phyloP scores from a whole-genome alignment of 1,140 invertebrate genomes.

The Drosophila eugracilis region DNA sequence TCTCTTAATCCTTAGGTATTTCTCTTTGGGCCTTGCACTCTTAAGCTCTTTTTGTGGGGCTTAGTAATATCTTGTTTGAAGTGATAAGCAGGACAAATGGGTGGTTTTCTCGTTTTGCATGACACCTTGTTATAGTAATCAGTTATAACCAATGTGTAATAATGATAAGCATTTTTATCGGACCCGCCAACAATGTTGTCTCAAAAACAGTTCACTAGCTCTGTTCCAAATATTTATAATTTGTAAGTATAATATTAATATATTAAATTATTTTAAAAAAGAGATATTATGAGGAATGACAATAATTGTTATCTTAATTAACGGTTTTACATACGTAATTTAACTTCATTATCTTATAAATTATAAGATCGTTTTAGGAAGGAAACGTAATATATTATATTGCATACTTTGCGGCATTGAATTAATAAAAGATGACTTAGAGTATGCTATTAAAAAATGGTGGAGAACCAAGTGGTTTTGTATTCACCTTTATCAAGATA shows the following conservation, averaged over 20 bases:
- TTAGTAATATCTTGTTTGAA: not conserved
- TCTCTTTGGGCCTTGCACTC: not conserved
- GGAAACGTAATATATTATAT: not conserved
- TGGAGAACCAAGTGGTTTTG: no score
- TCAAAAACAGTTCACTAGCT: not conserved
- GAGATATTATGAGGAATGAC: no score
- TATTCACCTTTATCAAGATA: no score
- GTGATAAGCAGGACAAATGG: slow-evolving; percentile 35
- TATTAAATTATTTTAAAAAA: no score
- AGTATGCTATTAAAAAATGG: slow-evolving; percentile 5
- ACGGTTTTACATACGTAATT: no score
- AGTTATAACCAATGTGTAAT: slow-evolving; percentile 27
- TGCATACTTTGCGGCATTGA: slow-evolving; percentile 14
- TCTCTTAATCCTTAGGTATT: not conserved
- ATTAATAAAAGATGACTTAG: not conserved
- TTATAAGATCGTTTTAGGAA: not conserved
- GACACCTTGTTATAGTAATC: slow-evolving; percentile 40
- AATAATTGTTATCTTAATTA: no score
- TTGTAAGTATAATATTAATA: not conserved
- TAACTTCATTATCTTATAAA: no score
- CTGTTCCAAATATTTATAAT: not conserved
- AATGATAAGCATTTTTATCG: slow-evolving; percentile 25
- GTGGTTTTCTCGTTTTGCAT: slow-evolving; percentile 22
- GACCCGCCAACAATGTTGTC: slow-evolving; percentile 4
- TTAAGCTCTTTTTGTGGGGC: not conserved